Conservation (phyloP, 2,113 vertebrate genomes). For the Dascyllus trimaculatus region DNA sequence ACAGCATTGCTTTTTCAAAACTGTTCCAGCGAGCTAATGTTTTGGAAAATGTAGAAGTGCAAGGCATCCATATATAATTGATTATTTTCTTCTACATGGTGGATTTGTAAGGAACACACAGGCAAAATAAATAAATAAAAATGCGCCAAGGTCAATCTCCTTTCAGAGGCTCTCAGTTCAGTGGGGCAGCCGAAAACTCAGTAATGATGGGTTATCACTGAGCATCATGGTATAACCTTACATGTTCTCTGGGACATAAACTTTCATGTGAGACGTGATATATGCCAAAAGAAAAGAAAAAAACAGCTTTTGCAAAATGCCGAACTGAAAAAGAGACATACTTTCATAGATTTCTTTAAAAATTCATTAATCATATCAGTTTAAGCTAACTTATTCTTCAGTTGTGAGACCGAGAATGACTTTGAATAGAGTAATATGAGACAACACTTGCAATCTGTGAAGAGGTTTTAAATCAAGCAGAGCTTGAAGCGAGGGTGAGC, state of each 20-base stretch:
- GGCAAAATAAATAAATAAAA: conserved; percentile 14
- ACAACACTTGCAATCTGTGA: conserved; percentile 20
- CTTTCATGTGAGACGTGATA: neutral
- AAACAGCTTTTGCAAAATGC: neutral
- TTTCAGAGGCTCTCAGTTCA: neutral
- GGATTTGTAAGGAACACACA: neutral
- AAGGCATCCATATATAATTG: conserved; percentile 13
- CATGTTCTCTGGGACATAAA: neutral
- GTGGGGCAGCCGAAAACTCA: neutral
- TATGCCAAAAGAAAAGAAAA: neutral
- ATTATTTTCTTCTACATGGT: neutral
- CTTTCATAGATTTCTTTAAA: neutral
- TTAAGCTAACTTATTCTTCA: neutral
- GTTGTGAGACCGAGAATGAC: neutral
- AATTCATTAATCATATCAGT: conserved; percentile 17
- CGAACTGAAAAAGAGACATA: neutral
- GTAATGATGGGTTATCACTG: neutral
- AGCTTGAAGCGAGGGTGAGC: conserved; percentile 5
- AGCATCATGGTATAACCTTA: neutral
- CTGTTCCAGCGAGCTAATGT: too few species aligned
- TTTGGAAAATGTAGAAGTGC: too few species aligned
- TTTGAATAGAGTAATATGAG: conserved; percentile 8
- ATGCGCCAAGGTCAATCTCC: neutral
- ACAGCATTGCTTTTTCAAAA: neutral
- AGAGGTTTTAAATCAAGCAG: neutral